Percentiles rank a stretch among this genome's conserved stretches.
These are phyloP conservation scores for Mustelus asterias DNA, from an alignment of 2,113 vertebrate species.

Conservation along the genomic window DNA sequence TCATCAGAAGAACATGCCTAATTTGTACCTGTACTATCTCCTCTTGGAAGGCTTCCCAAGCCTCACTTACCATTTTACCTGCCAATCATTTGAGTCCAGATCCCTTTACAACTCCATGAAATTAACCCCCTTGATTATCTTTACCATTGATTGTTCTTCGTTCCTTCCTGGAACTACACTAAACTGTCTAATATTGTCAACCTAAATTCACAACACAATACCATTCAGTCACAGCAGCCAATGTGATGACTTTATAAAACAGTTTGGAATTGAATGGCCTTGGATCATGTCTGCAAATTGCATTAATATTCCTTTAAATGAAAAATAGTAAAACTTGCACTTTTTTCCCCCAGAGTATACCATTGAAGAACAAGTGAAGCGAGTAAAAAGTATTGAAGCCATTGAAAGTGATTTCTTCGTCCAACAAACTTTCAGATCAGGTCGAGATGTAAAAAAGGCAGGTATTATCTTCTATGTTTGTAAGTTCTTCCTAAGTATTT, in stretches of 20 bases:
- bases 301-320: not conserved
- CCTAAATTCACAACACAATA: not conserved
- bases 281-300: not conserved
- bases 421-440: slow-evolving; percentile 90
- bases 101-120: not conserved
- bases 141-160: not conserved
- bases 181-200: not conserved
- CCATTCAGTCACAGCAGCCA: not conserved
- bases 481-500: not conserved
- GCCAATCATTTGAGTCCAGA: not conserved
- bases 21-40: not conserved
- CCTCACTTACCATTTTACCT: not conserved
- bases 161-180: not conserved
- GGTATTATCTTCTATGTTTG: slow-evolving; percentile 39
- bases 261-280: not conserved
- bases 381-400: slow-evolving; percentile 93
- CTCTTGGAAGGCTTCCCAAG: not conserved
- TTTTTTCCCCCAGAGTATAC: slow-evolving; percentile 68
- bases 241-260: not conserved
- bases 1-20: not conserved
- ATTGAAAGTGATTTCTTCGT: slow-evolving; percentile 95
- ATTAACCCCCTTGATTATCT: not conserved
- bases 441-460: slow-evolving; percentile 85
- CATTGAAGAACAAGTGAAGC: slow-evolving; percentile 84
- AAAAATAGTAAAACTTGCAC: slow-evolving; percentile 39